A percentile compares a stretch with the other conserved stretches of the same genome.
Evolutionary conservation across 1,140 invertebrate species (phyloP).

Genomic region (Stegodyphus dumicola): DNA sequence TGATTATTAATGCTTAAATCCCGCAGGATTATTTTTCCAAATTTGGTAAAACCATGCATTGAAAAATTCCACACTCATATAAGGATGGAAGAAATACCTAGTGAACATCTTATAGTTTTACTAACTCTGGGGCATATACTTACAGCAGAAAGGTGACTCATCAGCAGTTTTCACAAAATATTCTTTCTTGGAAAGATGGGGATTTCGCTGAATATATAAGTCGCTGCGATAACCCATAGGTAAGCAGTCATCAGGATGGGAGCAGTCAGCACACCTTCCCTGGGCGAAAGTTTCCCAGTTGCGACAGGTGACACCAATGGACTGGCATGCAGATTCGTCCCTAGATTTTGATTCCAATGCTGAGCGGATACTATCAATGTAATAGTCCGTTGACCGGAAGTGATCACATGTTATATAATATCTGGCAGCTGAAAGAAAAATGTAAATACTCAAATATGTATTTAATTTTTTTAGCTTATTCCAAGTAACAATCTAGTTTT

Average conservation of each 20-base stretch:
- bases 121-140: slow-evolving; percentile 67
- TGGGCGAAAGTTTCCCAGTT: slow-evolving; percentile 62
- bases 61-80: no score
- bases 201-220: slow-evolving; percentile 65
- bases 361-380: slow-evolving; percentile 33
- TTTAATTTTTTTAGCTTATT: no score
- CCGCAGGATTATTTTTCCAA: no score
- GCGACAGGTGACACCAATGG: slow-evolving; percentile 61
- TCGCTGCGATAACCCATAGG: slow-evolving; percentile 68
- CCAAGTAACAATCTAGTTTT: no score
- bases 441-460: not conserved
- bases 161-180: slow-evolving; percentile 79
- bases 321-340: slow-evolving; percentile 1
- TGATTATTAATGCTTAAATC: no score
- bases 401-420: slow-evolving; percentile 52
- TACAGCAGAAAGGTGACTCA: slow-evolving; percentile 82
- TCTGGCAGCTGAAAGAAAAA: slow-evolving; percentile 21
- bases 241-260: slow-evolving; percentile 49
- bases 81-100: no score
- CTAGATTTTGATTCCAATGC: not conserved
- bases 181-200: slow-evolving; percentile 73
- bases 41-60: no score
- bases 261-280: slow-evolving; percentile 64
- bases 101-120: no score
- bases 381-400: slow-evolving; percentile 29